Base-by-base conservation (phyloP, 1,140 invertebrate species). In the Nautilus pompilius region DNA sequence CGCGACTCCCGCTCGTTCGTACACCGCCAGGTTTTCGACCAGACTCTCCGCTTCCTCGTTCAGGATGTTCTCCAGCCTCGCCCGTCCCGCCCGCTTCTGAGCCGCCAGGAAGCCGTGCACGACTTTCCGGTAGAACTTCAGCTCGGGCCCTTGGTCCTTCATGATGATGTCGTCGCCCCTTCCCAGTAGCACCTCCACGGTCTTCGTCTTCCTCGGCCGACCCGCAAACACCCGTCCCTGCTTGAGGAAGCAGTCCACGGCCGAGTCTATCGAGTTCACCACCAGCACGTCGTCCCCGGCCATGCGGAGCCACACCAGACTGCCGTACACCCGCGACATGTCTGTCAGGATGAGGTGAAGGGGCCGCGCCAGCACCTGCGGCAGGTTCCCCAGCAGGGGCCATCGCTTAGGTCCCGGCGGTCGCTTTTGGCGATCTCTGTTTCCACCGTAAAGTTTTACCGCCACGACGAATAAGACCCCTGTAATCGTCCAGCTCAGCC, bases 271-370 rank as follows among this genome's bases (percentile, higher is more conserved):
- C 13, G 46, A 66, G 29, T 66, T 69, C 4, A 69, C 58, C 20
- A 69, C 68, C 15, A 69, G 33, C 34, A 69, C 68, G 51, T 63
- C 64, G 13, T 69, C 67, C n/a, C 63, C 58, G 0, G 45, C 67
- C 48, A 69, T 51, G 30, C 62, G 62, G 15, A 69, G 26, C 63
- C 63, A 69, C 30, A 69, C 60, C 29, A 69, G 51, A 41, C 60
- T 53, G 15, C 67, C 67, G 24, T 63, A 66, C 10, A 32, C 30
- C 22, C 62, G 46, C 13, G 57, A 49, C n/a, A 69, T 33, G 34
- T 60, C 41, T 4, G 65, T 66, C n/a, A 69, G 61, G 15, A 65
- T 65, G 20, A 64, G 58, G 29, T 69, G 68, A 8, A 69, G 48
- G 32, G 62, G 64, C 34, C 67, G 60, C 15, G 64, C 64, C 45